Base-by-base conservation (phyloP, 2,797 vertebrate species). In the Gymnoscopelus braueri region DNA sequence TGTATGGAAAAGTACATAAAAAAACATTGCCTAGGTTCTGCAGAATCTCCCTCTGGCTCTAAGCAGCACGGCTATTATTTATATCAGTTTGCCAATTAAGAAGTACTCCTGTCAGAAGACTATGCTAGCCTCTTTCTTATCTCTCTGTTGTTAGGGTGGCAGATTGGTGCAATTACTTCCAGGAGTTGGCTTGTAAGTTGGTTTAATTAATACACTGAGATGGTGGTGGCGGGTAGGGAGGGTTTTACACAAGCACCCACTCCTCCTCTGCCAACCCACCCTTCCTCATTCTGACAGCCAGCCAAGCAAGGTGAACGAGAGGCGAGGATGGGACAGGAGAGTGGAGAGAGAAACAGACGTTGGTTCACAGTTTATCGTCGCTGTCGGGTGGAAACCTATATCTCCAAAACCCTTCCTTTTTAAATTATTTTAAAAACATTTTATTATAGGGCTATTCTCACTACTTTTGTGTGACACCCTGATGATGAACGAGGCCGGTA, bases 191-290 rank as follows among this genome's bases (percentile, higher is more conserved):
- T 91, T 81, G 85, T 81, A 86, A 87, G 26, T 88, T 79, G 80
- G 74, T 77, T 87, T 91, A 87, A 92, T 93, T 91, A 92, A 91
- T 88, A 90, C 80, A 81, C 89, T 80, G 72, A 86, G 85, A 84
- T 75, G 79, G 76, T 76, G 64, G 81, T 78, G 79, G 73, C 39
- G 72, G 78, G 85, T 78, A 74, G 81, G 57, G 78, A 80, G 69
- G 82, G 84, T 87, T 89, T 84, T 83, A 73, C 64, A 63, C 72
- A 73, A 85, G 79, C 84, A 82, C 77, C 78, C 58, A 74, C 69
- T 76, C 69, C 72, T 79, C 63, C 60, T 54, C 84, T 79, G 84
- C 87, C 84, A 85, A 84, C 77, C 85, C 86, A 44, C 83, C 72
- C 82, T 63, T 71, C 63, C 75, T 68, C 67, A 39, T 67, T 75